Evolutionary conservation across 1,140 invertebrate species (phyloP).

Genomic region (Hycleus phaleratus): DNA sequence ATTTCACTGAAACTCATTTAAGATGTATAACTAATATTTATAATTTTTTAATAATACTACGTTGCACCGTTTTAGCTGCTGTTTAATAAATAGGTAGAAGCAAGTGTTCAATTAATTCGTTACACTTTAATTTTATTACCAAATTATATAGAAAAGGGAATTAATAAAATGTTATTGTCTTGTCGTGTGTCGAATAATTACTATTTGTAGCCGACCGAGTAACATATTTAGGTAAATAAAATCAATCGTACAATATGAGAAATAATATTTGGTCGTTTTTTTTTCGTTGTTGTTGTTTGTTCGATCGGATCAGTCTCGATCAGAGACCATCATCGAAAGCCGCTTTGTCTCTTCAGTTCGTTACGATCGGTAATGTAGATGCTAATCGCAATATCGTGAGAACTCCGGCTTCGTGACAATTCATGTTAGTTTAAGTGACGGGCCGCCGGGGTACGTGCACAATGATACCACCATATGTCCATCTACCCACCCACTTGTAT

Average conservation of each 20-base stretch:
- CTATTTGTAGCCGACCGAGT: not conserved
- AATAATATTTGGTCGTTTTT: not conserved
- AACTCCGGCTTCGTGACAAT: conserved; percentile 26
- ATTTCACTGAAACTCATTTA: too few species aligned
- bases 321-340: not conserved
- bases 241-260: not conserved
- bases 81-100: too few species aligned
- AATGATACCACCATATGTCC: not conserved
- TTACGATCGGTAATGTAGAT: conserved; percentile 30
- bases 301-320: not conserved
- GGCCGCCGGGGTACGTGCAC: conserved; percentile 13
- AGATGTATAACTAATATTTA: too few species aligned
- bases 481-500: not conserved
- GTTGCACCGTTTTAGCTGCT: too few species aligned
- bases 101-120: too few species aligned
- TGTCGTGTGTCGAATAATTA: not conserved
- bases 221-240: not conserved
- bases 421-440: conserved; percentile 22
- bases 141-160: too few species aligned
- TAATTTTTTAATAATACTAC: too few species aligned
- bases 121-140: too few species aligned
- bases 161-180: too few species aligned
- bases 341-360: conserved; percentile 20
- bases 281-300: not conserved
- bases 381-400: conserved; percentile 27